phyloP scores from a whole-genome alignment of 1,140 invertebrate species.

The Ericerus pela region DNA sequence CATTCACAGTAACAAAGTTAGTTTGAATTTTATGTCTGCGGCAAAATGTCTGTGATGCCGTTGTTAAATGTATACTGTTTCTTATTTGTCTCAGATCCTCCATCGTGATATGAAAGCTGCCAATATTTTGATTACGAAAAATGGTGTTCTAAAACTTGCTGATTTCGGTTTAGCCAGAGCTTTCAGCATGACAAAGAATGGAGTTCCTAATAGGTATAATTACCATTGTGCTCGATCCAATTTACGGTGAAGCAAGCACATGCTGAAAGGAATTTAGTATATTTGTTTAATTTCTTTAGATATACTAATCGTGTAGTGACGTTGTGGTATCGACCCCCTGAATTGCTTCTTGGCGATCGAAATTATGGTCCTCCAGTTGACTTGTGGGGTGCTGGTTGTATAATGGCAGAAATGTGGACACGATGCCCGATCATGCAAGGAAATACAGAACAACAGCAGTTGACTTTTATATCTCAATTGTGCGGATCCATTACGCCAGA shows the following conservation, averaged over 20 bases:
- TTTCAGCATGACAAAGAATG: conserved; percentile 76
- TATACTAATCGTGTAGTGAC: conserved; percentile 98
- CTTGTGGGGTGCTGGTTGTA: conserved; percentile 96
- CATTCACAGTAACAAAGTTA: conserved; percentile 87
- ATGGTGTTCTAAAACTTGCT: conserved; percentile 84
- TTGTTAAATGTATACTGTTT: too few relatives aligned
- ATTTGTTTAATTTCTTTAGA: conserved; percentile 29
- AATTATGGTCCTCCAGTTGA: conserved; percentile 95
- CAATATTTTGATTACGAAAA: conserved; percentile 95
- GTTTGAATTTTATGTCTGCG: too few relatives aligned
- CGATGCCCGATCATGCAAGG: conserved; percentile 65
- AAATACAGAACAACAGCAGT: conserved; percentile 87
- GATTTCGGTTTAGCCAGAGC: conserved; percentile 85
- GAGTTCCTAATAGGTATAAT: conserved; percentile 53
- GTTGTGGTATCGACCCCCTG: conserved; percentile 92
- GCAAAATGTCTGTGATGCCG: too few relatives aligned
- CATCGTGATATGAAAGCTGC: conserved; percentile 98
- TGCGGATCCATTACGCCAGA: conserved; percentile 91
- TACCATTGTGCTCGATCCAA: too few relatives aligned
- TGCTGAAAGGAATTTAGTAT: not conserved
- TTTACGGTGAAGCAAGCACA: too few relatives aligned
- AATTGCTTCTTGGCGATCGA: conserved; percentile 73
- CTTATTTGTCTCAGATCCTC: conserved; percentile 44
- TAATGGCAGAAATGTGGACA: conserved; percentile 99
- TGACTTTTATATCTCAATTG: conserved; percentile 86